Percentiles rank a stretch among this genome's conserved stretches.
Evolutionary conservation across 2,888 invertebrate species (phyloP).

Genomic region (Cryptophagus acutangulus): DNA sequence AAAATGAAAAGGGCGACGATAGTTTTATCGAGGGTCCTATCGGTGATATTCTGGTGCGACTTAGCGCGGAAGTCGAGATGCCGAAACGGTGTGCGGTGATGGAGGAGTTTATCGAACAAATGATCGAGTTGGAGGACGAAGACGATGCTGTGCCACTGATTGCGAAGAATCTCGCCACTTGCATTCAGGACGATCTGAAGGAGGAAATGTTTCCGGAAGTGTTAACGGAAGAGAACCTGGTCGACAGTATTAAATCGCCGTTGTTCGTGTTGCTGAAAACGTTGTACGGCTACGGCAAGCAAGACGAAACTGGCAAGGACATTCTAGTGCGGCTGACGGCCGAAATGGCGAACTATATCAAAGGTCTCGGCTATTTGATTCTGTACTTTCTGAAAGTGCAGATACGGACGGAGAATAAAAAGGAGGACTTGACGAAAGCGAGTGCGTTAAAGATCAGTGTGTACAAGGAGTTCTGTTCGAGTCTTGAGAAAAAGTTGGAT

Average conservation of each 20-base stretch:
- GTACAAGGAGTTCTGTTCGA: constrained; percentile 85
- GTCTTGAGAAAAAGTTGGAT: constrained; percentile 66
- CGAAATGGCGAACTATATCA: constrained; percentile 70
- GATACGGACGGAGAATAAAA: constrained; percentile 53
- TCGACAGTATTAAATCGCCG: constrained; percentile 71
- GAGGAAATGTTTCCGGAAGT: constrained; percentile 51
- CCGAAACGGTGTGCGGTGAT: constrained; percentile 60
- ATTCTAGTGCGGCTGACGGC: constrained; percentile 69
- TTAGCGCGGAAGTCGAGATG: constrained; percentile 56
- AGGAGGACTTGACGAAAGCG: constrained; percentile 47
- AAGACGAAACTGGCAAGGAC: constrained; percentile 72
- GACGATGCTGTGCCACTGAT: constrained; percentile 55
- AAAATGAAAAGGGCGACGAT: constrained; percentile 43
- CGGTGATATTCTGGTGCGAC: constrained; percentile 52
- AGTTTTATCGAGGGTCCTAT: constrained; percentile 54
- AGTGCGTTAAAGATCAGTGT: constrained; percentile 74
- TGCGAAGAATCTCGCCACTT: constrained; percentile 56
- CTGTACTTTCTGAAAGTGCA: constrained; percentile 86
- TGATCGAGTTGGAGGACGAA: constrained; percentile 53
- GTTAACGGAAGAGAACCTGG: constrained; percentile 58
- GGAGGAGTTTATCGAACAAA: constrained; percentile 36
- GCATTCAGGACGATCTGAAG: constrained; percentile 51
- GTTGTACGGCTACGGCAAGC: constrained; percentile 63
- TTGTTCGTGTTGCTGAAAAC: constrained; percentile 84
- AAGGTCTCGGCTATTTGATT: constrained; percentile 75